Conservation (phyloP, 1,140 invertebrate species). For the Andricus grossulariae region DNA sequence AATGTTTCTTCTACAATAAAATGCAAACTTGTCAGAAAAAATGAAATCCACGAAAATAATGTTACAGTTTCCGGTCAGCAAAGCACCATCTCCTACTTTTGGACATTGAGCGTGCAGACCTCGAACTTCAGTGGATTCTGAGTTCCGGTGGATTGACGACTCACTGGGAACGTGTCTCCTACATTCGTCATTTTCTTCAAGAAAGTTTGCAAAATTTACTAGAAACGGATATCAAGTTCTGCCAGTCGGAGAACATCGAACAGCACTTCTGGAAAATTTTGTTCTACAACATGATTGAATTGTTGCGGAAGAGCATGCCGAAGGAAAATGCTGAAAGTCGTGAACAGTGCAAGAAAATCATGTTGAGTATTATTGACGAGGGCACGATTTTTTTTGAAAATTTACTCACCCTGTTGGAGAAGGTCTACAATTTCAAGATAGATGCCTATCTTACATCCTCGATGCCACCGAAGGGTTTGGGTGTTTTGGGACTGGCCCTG, state of each 20-base stretch:
- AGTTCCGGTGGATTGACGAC: constrained; percentile 70
- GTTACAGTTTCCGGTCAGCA: constrained; percentile 73
- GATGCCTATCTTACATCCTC: constrained; percentile 74
- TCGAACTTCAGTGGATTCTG: constrained; percentile 77
- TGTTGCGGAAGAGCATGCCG: constrained; percentile 82
- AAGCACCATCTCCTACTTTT: constrained; percentile 75
- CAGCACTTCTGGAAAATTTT: constrained; percentile 94
- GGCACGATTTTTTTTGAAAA: constrained; percentile 87
- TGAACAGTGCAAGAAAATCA: constrained; percentile 80
- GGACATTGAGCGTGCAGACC: constrained; percentile 78
- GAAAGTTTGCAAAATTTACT: constrained; percentile 85
- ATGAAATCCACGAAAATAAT: constrained; percentile 25
- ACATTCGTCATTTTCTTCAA: constrained; percentile 80
- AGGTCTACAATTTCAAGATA: constrained; percentile 85
- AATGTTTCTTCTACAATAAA: background rate
- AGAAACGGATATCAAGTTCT: constrained; percentile 90
- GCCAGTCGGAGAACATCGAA: constrained; percentile 91
- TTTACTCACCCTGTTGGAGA: constrained; percentile 84
- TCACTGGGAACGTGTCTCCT: constrained; percentile 76
- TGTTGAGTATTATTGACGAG: constrained; percentile 87
- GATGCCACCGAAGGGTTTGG: constrained; percentile 79
- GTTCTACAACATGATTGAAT: constrained; percentile 94
- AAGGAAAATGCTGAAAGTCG: constrained; percentile 73
- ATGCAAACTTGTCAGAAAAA: background rate
- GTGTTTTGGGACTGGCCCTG: constrained; percentile 84